Evolutionary conservation across 2,888 invertebrate genomes (phyloP).

Genomic region (Hydropsyche betteni): DNA sequence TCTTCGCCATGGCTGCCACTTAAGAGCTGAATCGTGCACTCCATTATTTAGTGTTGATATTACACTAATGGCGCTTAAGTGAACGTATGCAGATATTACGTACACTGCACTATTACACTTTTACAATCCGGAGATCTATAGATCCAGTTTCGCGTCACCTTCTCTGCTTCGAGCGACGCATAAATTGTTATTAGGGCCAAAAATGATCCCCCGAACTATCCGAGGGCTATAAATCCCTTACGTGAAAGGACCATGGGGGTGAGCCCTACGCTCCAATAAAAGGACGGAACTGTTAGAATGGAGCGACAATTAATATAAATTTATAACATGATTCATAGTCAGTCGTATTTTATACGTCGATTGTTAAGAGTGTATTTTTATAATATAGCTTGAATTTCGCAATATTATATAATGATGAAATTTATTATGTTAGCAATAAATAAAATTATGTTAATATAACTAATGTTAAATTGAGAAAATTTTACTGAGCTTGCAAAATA

Average conservation of each 20-base stretch:
- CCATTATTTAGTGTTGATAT: too few relatives aligned
- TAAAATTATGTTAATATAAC: too few relatives aligned
- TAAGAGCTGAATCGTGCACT: too few relatives aligned
- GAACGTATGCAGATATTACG: slow-evolving; percentile 5
- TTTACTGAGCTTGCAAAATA: too few relatives aligned
- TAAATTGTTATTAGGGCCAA: slow-evolving; percentile 36
- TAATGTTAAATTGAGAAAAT: too few relatives aligned
- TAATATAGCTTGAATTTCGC: too few relatives aligned
- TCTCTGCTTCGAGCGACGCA: not conserved
- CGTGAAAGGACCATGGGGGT: slow-evolving; percentile 20
- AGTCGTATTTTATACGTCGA: not conserved
- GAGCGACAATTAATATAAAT: slow-evolving; percentile 13
- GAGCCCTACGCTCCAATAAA: slow-evolving; percentile 20
- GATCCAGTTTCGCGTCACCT: not conserved
- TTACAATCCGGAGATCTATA: not conserved
- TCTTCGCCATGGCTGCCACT: too few relatives aligned
- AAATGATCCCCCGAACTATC: slow-evolving; percentile 37
- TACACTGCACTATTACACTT: slow-evolving; percentile 1
- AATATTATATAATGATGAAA: too few relatives aligned
- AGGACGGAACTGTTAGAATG: not conserved
- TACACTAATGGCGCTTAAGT: too few relatives aligned
- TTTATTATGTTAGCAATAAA: too few relatives aligned
- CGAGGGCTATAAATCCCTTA: slow-evolving; percentile 28
- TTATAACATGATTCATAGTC: slow-evolving; percentile 7
- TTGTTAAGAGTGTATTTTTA: too few relatives aligned